Evolutionary conservation across 2,113 vertebrate species (phyloP), one percentile per base, ranked within the genome.

Genomic region (Balaeniceps rex): DNA sequence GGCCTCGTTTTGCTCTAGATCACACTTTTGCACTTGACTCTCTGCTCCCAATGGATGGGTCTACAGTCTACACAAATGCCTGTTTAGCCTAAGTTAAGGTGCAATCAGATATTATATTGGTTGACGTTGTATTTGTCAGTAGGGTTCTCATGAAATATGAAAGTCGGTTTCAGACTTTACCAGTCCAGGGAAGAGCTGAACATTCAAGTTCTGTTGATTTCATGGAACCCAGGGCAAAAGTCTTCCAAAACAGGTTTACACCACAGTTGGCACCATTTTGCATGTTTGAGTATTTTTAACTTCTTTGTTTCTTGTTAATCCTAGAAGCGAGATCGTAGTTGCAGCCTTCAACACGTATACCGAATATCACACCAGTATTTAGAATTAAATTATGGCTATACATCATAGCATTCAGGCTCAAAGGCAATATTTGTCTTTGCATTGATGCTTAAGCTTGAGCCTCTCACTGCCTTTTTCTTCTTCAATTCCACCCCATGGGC

Each of bases 371-470:
- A 71, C 15, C 47, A 31, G 24, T 26, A 88, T 28, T 49, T 54
- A 42, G 54, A 91, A 94, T 57, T 79, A 85, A 94, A 88, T 58
- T 55, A 85, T 26, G 46, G 49, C 83, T 97, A 88, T 36, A 78
- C 1, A 10, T 97, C 97, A 91, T 38, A 96, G 83, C 60, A 75
- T 46, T 98, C 98, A 3, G 97, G 91, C 75, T 98, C 97, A 90
- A 99, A 99, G 89, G 96, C 97, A 89, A 25, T 79, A 92, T 98
- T 99, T 72, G 97, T 91, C 89, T 96, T 97, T 57, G 98, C 98
- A 34, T 90, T 97, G 94, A 97, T 58, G 98, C 95, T 83, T 68
- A 71, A 70, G 60, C 98, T 98, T 89, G 98, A 97, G 78, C 80
- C 81, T 83, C 52, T 47, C 1, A 1, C 83, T 96, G 88, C 87